phyloP scores from a whole-genome alignment of 2,113 vertebrate species.

The Plecotus auritus region DNA sequence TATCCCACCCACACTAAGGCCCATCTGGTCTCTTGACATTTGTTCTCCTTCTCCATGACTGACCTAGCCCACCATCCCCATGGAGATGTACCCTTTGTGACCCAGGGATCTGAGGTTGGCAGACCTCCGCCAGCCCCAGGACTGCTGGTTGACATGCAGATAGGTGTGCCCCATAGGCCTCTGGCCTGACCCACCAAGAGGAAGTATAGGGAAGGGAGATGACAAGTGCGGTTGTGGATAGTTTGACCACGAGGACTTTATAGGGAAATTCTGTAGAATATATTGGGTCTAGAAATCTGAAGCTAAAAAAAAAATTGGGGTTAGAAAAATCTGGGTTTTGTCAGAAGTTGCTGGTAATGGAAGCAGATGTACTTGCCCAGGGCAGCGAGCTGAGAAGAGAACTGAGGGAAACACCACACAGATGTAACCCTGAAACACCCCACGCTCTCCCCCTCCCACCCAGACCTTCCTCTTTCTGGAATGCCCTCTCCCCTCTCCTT shows the following conservation, averaged over 20 bases:
- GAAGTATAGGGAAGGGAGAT: background rate
- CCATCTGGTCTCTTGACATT: background rate
- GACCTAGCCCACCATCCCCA: background rate
- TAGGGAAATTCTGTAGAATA: background rate
- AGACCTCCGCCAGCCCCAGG: background rate
- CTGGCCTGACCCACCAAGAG: background rate
- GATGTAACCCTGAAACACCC: background rate
- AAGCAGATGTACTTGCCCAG: background rate
- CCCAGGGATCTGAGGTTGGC: background rate
- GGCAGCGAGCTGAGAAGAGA: background rate
- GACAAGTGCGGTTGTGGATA: background rate
- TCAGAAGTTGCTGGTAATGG: background rate
- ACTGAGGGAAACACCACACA: background rate
- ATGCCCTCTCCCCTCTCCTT: background rate
- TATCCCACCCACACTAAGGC: background rate
- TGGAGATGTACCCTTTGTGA: background rate
- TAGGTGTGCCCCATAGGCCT: background rate
- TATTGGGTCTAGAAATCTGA: background rate
- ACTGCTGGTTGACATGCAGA: background rate
- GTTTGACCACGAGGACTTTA: background rate
- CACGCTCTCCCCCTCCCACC: rapidly evolving
- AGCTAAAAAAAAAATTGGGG: background rate
- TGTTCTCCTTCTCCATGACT: background rate
- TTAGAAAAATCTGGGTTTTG: background rate
- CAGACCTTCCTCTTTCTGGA: background rate